Conservation (phyloP, 1,140 invertebrate species). For the Oryctes rhinoceros region DNA sequence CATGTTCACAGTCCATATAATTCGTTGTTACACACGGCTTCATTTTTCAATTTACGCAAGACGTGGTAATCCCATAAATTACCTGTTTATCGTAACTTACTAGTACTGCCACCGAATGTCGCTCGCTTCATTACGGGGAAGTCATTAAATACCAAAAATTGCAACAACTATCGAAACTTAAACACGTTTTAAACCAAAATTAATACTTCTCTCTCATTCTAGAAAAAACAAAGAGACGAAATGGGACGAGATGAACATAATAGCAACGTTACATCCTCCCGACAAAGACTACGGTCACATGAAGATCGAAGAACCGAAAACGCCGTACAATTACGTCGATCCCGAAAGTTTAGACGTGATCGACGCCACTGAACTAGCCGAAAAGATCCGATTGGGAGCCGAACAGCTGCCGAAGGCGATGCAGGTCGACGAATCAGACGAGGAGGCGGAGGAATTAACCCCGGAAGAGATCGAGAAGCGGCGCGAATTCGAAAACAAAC, state of each 20-base stretch:
- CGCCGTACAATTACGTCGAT: conserved; percentile 85
- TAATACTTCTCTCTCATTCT: conserved; percentile 44
- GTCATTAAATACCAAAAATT: too few relatives aligned
- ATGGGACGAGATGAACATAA: conserved; percentile 99
- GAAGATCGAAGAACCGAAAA: conserved; percentile 99
- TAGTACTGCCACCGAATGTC: too few relatives aligned
- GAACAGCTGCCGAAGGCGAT: conserved; percentile 68
- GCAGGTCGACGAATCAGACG: conserved; percentile 70
- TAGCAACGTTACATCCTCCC: conserved; percentile 95
- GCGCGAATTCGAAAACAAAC: conserved; percentile 86
- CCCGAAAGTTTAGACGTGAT: conserved; percentile 76
- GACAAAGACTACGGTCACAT: conserved; percentile 99
- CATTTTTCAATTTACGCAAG: too few relatives aligned
- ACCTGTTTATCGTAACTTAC: too few relatives aligned
- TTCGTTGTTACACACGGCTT: too few relatives aligned
- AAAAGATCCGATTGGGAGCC: conserved; percentile 67
- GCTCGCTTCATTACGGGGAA: too few relatives aligned
- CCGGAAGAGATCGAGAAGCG: conserved; percentile 69
- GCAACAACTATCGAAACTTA: neutral
- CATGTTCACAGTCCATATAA: too few relatives aligned
- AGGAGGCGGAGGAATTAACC: conserved; percentile 66
- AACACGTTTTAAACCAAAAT: neutral
- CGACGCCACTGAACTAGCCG: conserved; percentile 80
- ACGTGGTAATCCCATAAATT: too few relatives aligned
- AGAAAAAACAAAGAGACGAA: conserved; percentile 84